Conservation (phyloP, 2,888 invertebrate species). For the Charanyca ferruginea region DNA sequence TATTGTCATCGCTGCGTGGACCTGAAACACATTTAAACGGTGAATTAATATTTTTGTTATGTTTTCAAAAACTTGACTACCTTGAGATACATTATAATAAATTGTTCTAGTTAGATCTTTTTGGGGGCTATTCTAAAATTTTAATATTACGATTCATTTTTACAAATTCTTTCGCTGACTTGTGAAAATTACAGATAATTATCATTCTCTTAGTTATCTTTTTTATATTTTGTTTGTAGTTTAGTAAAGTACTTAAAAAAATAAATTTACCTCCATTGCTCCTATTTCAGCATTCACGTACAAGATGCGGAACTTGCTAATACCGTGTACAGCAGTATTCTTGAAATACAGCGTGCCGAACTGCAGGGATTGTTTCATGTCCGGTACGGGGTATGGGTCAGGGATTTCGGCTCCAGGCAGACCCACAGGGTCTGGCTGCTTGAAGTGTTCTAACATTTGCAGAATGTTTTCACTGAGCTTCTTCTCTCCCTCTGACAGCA, state of each 20-base stretch:
- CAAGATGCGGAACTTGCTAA: conserved; percentile 95
- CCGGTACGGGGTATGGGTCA: conserved; percentile 95
- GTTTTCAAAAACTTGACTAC: background rate
- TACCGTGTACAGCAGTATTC: conserved; percentile 93
- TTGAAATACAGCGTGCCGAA: conserved; percentile 94
- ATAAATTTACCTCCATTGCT: conserved; percentile 92
- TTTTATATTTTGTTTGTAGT: background rate
- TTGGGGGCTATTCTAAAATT: background rate
- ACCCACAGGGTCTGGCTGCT: conserved; percentile 95
- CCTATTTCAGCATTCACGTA: conserved; percentile 94
- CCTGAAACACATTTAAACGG: conserved; percentile 84
- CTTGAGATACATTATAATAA: background rate
- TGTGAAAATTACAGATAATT: background rate
- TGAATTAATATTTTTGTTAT: background rate
- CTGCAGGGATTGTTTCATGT: conserved; percentile 93
- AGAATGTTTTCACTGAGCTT: conserved; percentile 94
- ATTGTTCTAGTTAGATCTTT: background rate
- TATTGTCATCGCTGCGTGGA: conserved; percentile 93
- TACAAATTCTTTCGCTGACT: background rate
- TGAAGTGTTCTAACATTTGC: conserved; percentile 94
- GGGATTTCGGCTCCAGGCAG: conserved; percentile 95
- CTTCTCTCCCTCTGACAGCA: conserved; percentile 89
- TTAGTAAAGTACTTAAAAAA: background rate
- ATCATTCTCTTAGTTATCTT: background rate
- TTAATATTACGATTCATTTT: background rate